phyloP scores from a whole-genome alignment of 2,113 vertebrate species.

The Cephalophus harveyi region DNA sequence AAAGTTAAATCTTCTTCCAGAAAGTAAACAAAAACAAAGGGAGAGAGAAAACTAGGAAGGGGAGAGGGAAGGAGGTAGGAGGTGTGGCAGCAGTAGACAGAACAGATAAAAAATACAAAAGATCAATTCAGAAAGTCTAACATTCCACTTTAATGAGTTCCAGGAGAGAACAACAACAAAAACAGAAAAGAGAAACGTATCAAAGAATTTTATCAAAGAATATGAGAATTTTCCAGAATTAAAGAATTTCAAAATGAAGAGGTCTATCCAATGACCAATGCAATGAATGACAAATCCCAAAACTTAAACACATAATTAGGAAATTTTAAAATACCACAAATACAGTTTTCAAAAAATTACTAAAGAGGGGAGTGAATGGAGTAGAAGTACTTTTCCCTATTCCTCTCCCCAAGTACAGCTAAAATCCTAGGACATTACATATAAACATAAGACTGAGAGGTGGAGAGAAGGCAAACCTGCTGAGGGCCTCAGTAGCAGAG shows the following conservation, averaged over 20 bases:
- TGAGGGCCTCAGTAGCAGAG: neutral
- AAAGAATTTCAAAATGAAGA: constrained; percentile 12
- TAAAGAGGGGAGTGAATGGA: neutral
- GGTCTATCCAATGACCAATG: neutral
- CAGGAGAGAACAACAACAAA: neutral
- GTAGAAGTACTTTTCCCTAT: neutral
- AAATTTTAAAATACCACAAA: constrained; percentile 33
- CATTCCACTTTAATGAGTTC: constrained; percentile 1
- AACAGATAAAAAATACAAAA: constrained; percentile 24
- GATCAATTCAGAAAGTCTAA: neutral
- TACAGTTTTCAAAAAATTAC: neutral
- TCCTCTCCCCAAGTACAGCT: neutral
- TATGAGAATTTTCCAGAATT: neutral
- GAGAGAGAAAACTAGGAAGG: neutral
- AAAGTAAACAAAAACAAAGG: neutral
- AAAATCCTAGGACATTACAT: neutral
- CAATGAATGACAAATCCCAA: constrained; percentile 1
- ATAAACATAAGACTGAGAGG: neutral
- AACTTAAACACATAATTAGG: constrained; percentile 25
- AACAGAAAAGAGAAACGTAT: neutral
- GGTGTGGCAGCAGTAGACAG: neutral
- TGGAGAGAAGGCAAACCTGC: neutral
- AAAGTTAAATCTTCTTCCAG: constrained; percentile 10
- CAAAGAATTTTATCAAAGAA: too few species aligned
- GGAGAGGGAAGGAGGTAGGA: neutral